These are phyloP conservation scores for Peromyscus eremicus DNA, from an alignment of 2,797 vertebrate genomes.

Conservation along the genomic window DNA sequence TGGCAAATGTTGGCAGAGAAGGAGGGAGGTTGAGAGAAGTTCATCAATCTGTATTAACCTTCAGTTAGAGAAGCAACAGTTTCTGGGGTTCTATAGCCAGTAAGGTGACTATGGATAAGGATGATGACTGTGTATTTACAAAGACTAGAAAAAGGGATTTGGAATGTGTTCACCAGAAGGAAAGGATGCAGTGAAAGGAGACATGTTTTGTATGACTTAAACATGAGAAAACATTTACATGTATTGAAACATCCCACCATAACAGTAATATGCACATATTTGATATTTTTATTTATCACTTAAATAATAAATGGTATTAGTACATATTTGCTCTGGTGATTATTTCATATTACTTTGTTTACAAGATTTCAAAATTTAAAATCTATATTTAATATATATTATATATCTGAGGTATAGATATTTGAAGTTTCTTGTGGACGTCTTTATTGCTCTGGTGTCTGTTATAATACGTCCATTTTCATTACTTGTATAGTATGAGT, in stretches of 20 bases:
- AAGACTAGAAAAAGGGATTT: background rate
- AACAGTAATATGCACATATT: background rate
- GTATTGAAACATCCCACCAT: background rate
- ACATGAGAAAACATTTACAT: background rate
- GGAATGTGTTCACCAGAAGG: background rate
- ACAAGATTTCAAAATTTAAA: background rate
- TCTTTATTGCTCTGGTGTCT: background rate
- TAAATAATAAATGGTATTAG: background rate
- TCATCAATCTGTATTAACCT: too few relatives aligned
- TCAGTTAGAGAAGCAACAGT: background rate
- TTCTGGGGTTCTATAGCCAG: background rate
- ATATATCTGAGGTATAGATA: too few relatives aligned
- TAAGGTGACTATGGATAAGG: background rate
- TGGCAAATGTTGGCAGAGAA: background rate
- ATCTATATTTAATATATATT: background rate
- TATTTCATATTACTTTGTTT: background rate
- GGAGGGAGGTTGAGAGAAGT: too few relatives aligned
- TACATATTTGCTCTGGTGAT: conserved; percentile 31
- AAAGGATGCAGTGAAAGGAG: background rate
- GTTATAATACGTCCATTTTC: background rate
- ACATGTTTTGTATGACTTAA: background rate
- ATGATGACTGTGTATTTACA: background rate
- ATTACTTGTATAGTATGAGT: background rate
- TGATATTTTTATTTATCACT: background rate
- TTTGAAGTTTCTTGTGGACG: too few relatives aligned